A percentile compares a stretch with the other conserved stretches of the same genome.
Conservation (phyloP, 2,113 vertebrate genomes). For the Hystrix brachyura region DNA sequence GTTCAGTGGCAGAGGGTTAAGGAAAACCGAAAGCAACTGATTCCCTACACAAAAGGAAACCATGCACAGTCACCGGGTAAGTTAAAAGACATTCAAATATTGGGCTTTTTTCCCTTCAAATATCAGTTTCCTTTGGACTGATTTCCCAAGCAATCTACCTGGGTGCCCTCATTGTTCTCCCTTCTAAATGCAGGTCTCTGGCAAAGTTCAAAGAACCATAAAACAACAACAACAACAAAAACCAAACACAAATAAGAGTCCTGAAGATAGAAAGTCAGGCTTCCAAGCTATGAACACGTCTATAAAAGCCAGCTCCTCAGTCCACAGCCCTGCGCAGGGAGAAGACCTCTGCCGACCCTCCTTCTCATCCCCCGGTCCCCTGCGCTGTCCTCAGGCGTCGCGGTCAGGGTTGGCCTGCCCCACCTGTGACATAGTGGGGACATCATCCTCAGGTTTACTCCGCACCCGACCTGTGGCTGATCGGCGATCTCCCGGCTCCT, state of each 20-base stretch:
- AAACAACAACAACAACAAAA: background rate
- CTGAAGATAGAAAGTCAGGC: background rate
- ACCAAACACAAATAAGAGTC: background rate
- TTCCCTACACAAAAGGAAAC: slow-evolving; percentile 35
- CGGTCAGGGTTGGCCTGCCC: background rate
- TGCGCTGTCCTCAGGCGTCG: background rate
- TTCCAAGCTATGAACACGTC: background rate
- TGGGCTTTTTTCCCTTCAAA: background rate
- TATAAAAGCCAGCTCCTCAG: background rate
- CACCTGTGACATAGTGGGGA: background rate
- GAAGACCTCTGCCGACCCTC: background rate
- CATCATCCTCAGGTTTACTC: rapidly evolving
- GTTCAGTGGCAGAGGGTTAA: background rate
- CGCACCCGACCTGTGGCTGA: background rate
- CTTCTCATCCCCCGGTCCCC: background rate
- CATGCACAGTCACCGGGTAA: background rate
- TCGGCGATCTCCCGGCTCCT: background rate
- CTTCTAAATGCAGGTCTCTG: slow-evolving; percentile 13
- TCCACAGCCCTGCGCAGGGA: background rate
- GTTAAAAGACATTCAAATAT: slow-evolving; percentile 37
- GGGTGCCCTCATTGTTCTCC: background rate
- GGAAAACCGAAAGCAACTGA: slow-evolving; percentile 46
- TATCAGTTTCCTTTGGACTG: background rate
- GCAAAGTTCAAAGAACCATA: background rate
- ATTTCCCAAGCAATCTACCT: slow-evolving; percentile 36